phyloP scores from a whole-genome alignment of 2,888 invertebrate genomes.

The Perdita meconis region DNA sequence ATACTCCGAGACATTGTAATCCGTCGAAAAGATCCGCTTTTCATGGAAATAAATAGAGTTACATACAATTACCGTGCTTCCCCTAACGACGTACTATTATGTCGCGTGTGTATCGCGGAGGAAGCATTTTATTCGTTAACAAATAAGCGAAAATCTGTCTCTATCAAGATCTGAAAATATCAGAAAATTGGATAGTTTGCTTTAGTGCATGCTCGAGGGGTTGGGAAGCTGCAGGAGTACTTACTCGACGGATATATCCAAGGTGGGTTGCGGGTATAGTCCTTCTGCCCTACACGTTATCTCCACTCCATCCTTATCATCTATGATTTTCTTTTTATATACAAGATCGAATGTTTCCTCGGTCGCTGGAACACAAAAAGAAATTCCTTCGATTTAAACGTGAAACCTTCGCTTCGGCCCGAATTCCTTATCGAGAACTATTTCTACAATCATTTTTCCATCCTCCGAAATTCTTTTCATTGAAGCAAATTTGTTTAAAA shows the following conservation, averaged over 20 bases:
- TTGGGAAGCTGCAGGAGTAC: constrained; percentile 59
- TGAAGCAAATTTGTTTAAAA: no score
- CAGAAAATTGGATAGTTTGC: constrained; percentile 28
- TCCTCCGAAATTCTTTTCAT: background rate
- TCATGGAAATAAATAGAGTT: background rate
- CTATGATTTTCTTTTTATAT: constrained; percentile 71
- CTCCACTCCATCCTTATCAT: constrained; percentile 78
- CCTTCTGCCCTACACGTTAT: constrained; percentile 80
- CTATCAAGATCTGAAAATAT: constrained; percentile 33
- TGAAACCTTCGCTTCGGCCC: background rate
- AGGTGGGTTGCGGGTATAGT: constrained; percentile 80
- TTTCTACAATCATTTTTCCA: background rate
- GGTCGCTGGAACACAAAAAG: constrained; percentile 77
- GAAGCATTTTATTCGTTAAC: constrained; percentile 13
- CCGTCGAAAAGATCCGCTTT: background rate
- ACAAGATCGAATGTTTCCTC: constrained; percentile 80
- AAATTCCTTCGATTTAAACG: background rate
- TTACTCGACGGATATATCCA: constrained; percentile 81
- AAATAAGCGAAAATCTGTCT: background rate
- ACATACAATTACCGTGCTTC: background rate
- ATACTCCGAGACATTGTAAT: background rate
- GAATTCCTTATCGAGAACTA: background rate
- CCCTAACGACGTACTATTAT: background rate
- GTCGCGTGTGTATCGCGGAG: no score
- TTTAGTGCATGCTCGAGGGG: constrained; percentile 1